A percentile compares a stretch with the other conserved stretches of the same genome.
These are phyloP conservation scores for Chrysolina haemoptera DNA, from an alignment of 2,888 invertebrate species.

Conservation along the genomic window DNA sequence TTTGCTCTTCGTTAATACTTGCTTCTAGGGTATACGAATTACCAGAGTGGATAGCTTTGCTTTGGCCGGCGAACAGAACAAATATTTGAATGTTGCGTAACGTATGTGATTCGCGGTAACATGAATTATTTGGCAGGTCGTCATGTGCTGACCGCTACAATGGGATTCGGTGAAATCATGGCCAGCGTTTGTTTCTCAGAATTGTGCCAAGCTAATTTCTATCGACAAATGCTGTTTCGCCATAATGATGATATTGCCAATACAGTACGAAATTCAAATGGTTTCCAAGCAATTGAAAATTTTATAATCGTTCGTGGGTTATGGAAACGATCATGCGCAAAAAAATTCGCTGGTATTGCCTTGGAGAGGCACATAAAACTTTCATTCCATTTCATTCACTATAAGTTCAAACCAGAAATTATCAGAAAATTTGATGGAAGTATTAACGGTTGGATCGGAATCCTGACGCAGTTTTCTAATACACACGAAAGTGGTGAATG, in stretches of 20 bases:
- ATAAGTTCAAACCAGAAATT: no score
- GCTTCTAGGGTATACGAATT: neutral
- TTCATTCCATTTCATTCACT: no score
- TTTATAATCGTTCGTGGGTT: no score
- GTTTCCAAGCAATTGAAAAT: no score
- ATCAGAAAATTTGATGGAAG: no score
- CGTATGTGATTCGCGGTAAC: neutral
- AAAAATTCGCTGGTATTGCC: no score
- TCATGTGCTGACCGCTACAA: slow-evolving; percentile 8
- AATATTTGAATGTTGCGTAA: slow-evolving; percentile 15
- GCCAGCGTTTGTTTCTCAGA: neutral
- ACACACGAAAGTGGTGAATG: no score
- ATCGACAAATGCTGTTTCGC: neutral
- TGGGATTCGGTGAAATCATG: slow-evolving; percentile 6
- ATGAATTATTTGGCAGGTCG: neutral
- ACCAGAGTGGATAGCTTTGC: neutral
- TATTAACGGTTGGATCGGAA: no score
- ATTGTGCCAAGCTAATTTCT: neutral
- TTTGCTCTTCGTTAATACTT: slow-evolving; percentile 12
- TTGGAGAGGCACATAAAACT: no score
- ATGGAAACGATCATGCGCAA: no score
- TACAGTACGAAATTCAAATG: neutral
- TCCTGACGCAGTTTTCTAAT: no score
- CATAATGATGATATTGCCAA: neutral
- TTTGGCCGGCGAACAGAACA: slow-evolving; percentile 10